phyloP scores from a whole-genome alignment of 1,140 invertebrate genomes.

The Scaptodrosophila lebanonensis region DNA sequence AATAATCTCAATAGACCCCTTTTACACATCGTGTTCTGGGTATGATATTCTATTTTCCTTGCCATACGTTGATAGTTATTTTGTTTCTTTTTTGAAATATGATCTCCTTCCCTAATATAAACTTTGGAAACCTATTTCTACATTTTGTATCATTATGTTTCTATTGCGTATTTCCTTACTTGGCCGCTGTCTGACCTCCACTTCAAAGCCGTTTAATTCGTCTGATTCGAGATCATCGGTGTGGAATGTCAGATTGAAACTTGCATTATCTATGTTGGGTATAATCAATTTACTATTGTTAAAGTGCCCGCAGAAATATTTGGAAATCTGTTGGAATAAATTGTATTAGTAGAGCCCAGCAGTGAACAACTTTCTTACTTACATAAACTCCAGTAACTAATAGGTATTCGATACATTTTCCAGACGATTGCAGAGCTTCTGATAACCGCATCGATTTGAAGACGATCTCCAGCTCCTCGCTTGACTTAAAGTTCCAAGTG shows the following conservation, averaged over 20 bases:
- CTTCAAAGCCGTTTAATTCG: conserved; percentile 16
- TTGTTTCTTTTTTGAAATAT: too few species aligned
- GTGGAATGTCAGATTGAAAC: conserved; percentile 52
- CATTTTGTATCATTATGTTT: too few species aligned
- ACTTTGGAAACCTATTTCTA: too few species aligned
- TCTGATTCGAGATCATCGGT: conserved; percentile 13
- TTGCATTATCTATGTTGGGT: too few species aligned
- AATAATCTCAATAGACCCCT: too few species aligned
- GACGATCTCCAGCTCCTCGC: conserved; percentile 18
- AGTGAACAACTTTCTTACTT: neutral
- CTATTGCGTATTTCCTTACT: too few species aligned
- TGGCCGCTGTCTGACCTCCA: conserved; percentile 5
- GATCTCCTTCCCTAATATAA: too few species aligned
- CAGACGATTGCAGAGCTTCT: conserved; percentile 39
- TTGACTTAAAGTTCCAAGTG: conserved; percentile 31
- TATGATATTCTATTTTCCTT: too few species aligned
- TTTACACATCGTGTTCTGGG: too few species aligned
- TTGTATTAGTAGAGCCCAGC: neutral
- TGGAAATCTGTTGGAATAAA: neutral
- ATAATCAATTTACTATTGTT: conserved; percentile 11
- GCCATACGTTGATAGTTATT: too few species aligned
- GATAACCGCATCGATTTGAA: conserved; percentile 33
- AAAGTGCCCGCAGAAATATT: conserved; percentile 37
- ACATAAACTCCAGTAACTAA: conserved; percentile 11
- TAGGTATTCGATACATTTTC: conserved; percentile 58